Conservation (phyloP, 2,113 vertebrate genomes). For the Cepphus grylle region DNA sequence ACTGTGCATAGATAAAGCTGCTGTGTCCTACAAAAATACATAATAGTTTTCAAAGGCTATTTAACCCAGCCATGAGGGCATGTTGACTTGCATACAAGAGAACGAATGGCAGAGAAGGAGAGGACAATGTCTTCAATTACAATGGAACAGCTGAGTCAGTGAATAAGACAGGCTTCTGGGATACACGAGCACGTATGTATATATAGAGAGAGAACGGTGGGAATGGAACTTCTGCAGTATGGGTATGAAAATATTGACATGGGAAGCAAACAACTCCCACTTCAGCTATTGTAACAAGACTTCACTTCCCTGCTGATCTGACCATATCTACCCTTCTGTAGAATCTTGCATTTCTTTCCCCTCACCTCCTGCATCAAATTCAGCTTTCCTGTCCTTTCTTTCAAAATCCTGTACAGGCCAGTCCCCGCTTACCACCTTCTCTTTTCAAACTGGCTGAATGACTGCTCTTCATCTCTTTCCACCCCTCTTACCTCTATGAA, state of each 20-base stretch:
- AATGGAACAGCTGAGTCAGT: conserved; percentile 45
- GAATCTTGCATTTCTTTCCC: neutral
- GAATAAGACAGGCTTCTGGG: conserved; percentile 11
- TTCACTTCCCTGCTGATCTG: neutral
- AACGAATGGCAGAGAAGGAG: conserved; percentile 44
- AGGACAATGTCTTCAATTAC: conserved; percentile 64
- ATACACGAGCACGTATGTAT: conserved; percentile 22
- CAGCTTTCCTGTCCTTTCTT: neutral
- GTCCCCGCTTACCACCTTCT: conserved; percentile 18
- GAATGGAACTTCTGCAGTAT: conserved; percentile 46
- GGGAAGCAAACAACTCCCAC: conserved; percentile 57
- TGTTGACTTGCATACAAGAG: conserved; percentile 2
- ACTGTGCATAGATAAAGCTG: neutral
- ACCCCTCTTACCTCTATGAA: conserved; percentile 69
- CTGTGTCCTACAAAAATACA: conserved; percentile 6
- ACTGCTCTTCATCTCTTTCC: conserved; percentile 54
- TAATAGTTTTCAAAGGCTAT: neutral
- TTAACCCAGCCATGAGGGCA: conserved; percentile 43
- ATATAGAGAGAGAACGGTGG: neutral
- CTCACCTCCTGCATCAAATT: neutral
- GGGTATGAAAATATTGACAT: conserved; percentile 15
- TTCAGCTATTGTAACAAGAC: neutral
- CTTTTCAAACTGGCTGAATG: neutral
- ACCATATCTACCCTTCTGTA: neutral
- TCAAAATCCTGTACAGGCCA: neutral